These are phyloP conservation scores for Streptopelia turtur DNA, from an alignment of 2,797 vertebrate species.

Conservation along the genomic window DNA sequence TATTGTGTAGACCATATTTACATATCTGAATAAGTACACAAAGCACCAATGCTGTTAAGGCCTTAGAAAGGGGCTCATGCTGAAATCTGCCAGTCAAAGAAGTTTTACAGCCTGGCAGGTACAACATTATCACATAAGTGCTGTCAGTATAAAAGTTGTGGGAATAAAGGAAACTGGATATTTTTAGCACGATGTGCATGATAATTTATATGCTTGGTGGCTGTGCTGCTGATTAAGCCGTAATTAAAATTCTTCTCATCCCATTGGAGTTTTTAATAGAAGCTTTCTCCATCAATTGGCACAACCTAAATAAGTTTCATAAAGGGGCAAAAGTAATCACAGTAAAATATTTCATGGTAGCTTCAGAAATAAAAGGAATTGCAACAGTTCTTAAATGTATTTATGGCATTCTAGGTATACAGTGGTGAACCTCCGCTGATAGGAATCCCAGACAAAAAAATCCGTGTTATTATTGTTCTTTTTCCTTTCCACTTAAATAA, in stretches of 20 bases:
- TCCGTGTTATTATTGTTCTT: constrained; percentile 69
- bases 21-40: constrained; percentile 96
- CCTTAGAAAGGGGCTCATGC: constrained; percentile 85
- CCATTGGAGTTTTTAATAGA: constrained; percentile 89
- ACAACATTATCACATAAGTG: constrained; percentile 93
- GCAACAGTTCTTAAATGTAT: constrained; percentile 85
- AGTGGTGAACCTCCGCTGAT: constrained; percentile 85
- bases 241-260: constrained; percentile 96
- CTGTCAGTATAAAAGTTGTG: constrained; percentile 92
- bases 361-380: constrained; percentile 87
- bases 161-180: constrained; percentile 94
- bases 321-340: constrained; percentile 82
- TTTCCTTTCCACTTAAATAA: constrained; percentile 78
- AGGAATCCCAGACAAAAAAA: constrained; percentile 75
- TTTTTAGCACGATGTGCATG: constrained; percentile 99
- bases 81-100: constrained; percentile 86
- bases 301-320: constrained; percentile 81
- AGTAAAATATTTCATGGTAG: constrained; percentile 85
- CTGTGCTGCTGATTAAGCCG: constrained; percentile 99
- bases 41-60: constrained; percentile 96
- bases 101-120: constrained; percentile 89
- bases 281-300: constrained; percentile 88
- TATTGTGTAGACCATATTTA: constrained; percentile 99
- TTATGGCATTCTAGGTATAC: constrained; percentile 88
- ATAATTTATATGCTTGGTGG: constrained; percentile 99